These are phyloP conservation scores for Melinaea marsaeus DNA, from an alignment of 2,888 invertebrate genomes.

Conservation along the genomic window DNA sequence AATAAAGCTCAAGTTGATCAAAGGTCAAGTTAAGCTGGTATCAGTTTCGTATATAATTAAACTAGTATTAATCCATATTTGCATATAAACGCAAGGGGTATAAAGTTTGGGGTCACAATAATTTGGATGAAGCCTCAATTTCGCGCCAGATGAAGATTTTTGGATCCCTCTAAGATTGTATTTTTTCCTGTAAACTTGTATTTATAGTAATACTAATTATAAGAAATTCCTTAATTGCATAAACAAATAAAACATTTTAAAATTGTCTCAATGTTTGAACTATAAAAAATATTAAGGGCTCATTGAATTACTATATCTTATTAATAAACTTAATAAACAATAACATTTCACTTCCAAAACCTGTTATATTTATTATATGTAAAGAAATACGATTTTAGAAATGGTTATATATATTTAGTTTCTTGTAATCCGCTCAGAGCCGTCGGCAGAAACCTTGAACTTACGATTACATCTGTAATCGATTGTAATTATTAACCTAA, in stretches of 20 bases:
- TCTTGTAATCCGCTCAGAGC: slow-evolving; percentile 10
- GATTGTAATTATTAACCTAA: slow-evolving; percentile 16
- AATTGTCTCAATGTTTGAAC: too few species aligned
- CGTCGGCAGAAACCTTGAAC: slow-evolving; percentile 13
- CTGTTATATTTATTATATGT: neutral
- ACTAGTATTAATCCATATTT: slow-evolving; percentile 5
- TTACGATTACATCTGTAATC: slow-evolving; percentile 18
- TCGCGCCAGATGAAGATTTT: slow-evolving; percentile 7
- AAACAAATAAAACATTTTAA: too few species aligned
- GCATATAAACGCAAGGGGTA: slow-evolving; percentile 1
- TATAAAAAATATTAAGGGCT: too few species aligned
- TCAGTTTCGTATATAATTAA: slow-evolving; percentile 5
- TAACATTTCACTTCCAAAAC: neutral
- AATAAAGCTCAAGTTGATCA: neutral
- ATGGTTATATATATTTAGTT: neutral
- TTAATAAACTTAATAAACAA: too few species aligned
- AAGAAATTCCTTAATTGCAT: neutral
- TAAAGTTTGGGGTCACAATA: slow-evolving; percentile 7
- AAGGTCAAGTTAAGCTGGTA: slow-evolving; percentile 1
- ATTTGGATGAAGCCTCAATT: slow-evolving; percentile 11
- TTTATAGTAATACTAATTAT: neutral
- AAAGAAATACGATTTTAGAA: neutral
- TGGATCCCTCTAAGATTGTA: neutral
- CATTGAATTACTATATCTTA: too few species aligned
- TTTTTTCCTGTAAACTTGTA: neutral